These are phyloP conservation scores for Leucophenga varia DNA, from an alignment of 1,140 invertebrate species.

Conservation along the genomic window DNA sequence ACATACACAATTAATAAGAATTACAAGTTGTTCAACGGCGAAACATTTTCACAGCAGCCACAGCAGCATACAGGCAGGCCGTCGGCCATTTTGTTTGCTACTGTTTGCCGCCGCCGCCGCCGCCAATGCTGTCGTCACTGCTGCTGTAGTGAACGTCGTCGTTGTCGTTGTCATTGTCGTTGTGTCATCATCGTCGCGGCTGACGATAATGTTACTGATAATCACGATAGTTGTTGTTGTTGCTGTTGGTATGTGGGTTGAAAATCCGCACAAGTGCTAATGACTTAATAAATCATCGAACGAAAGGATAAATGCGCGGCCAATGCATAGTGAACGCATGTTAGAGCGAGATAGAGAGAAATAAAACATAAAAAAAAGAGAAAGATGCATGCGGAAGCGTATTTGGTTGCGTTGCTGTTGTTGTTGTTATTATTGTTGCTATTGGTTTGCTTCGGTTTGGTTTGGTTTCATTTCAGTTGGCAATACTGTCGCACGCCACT, in stretches of 20 bases:
- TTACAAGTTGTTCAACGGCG: conserved; percentile 54
- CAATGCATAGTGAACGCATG: too few species aligned
- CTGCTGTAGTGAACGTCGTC: too few species aligned
- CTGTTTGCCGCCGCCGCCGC: conserved; percentile 14
- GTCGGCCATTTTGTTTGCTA: conserved; percentile 35
- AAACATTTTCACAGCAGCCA: too few species aligned
- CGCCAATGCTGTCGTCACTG: too few species aligned
- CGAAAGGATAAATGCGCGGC: too few species aligned
- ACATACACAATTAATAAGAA: conserved; percentile 11
- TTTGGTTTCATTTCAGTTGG: too few species aligned
- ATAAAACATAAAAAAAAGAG: too few species aligned
- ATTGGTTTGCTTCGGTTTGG: too few species aligned
- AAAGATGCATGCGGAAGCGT: conserved; percentile 7
- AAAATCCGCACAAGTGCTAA: conserved; percentile 50
- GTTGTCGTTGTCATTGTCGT: conserved; percentile 2
- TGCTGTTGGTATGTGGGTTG: not conserved
- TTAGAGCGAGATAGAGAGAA: too few species aligned
- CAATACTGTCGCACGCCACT: too few species aligned
- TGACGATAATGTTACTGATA: conserved; percentile 47
- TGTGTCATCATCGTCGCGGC: conserved; percentile 13
- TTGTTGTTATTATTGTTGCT: conserved; percentile 24
- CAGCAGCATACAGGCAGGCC: too few species aligned
- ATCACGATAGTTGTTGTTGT: conserved; percentile 1
- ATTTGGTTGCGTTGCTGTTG: conserved; percentile 18
- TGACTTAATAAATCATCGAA: conserved; percentile 55